Evolutionary conservation across 2,797 vertebrate genomes (phyloP), one percentile per base, ranked within the genome.

Genomic region (Platalea minor): DNA sequence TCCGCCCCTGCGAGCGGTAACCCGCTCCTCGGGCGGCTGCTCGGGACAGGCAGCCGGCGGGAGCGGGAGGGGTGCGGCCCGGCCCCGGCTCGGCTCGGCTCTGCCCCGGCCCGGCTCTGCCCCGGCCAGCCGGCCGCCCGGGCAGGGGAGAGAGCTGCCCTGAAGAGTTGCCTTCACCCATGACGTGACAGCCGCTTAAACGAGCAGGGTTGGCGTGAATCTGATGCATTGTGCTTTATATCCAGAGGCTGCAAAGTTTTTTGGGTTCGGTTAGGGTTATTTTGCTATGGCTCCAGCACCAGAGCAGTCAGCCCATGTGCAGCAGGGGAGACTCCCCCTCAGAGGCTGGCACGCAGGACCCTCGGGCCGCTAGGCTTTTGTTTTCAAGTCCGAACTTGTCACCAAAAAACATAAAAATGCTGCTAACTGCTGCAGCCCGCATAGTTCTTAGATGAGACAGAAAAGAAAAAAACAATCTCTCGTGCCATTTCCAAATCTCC

Each of bases 371-470:
- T 2, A 6, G 8, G 59, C 48, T 92, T 85, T 80, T 79, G 54
- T 72, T 72, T 85, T 33, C 50, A 17, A 45, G 70, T 61, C 79
- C 46, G 31, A 78, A 93, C 72, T 94, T 78, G 69, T 76, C 69
- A 70, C 83, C 45, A 26, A 29, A 51, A 76, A 45, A 12, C 90
- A 33, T 65, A 29, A 69, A 78, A 69, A 43, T 25, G 85, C 65
- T 72, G 73, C 81, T 43, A 17, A 2, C 70, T 61, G 79, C 79
- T 83, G 81, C 43, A 76, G 59, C 53, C 54, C 28, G 2, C 91
- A 83, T 88, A 93, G 90, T 77, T 97, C 69, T 88, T 9, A 54
- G 85, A 90, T 94, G 92, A 91, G 70, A 82, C 73, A 48, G 65
- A 80, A 86, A 13, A 7, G 14, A 2, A 18, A 69, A 45, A 29